phyloP scores from a whole-genome alignment of 2,888 invertebrate genomes.

The Epinotia demarniana region DNA sequence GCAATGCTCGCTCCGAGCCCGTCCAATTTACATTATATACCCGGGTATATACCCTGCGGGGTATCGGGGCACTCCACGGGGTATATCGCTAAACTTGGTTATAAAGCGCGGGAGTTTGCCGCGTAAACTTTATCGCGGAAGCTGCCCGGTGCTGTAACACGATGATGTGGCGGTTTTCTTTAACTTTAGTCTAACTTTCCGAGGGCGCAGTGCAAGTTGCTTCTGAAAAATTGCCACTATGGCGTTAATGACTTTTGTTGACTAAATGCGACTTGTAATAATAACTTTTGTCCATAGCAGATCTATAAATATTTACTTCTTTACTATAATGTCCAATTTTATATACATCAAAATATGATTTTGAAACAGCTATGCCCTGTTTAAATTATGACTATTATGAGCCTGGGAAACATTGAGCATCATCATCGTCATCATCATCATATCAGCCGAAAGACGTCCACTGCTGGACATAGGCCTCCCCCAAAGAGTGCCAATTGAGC shows the following conservation, averaged over 20 bases:
- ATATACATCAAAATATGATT: neutral
- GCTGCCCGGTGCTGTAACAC: conserved; percentile 54
- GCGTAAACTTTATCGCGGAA: conserved; percentile 77
- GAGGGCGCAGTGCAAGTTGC: conserved; percentile 9
- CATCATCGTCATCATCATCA: too few species aligned
- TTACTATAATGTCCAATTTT: neutral
- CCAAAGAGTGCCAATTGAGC: too few species aligned
- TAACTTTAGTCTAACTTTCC: conserved; percentile 55
- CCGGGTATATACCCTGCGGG: conserved; percentile 48
- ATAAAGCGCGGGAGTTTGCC: conserved; percentile 81
- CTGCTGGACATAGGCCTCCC: too few species aligned
- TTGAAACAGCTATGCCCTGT: neutral
- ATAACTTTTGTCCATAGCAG: too few species aligned
- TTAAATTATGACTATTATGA: conserved; percentile 13
- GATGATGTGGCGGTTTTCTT: conserved; percentile 62
- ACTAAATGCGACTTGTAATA: neutral
- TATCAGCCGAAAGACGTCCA: too few species aligned
- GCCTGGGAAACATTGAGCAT: neutral
- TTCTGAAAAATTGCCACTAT: conserved; percentile 3
- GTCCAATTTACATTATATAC: conserved; percentile 71
- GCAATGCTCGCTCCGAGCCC: conserved; percentile 61
- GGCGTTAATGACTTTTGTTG: neutral
- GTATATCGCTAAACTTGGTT: conserved; percentile 66
- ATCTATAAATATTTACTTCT: neutral
- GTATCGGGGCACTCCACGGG: conserved; percentile 12